Percentiles rank a stretch among this genome's conserved stretches.
Evolutionary conservation across 1,140 invertebrate genomes (phyloP).

Genomic region (Lepidurus packardi): DNA sequence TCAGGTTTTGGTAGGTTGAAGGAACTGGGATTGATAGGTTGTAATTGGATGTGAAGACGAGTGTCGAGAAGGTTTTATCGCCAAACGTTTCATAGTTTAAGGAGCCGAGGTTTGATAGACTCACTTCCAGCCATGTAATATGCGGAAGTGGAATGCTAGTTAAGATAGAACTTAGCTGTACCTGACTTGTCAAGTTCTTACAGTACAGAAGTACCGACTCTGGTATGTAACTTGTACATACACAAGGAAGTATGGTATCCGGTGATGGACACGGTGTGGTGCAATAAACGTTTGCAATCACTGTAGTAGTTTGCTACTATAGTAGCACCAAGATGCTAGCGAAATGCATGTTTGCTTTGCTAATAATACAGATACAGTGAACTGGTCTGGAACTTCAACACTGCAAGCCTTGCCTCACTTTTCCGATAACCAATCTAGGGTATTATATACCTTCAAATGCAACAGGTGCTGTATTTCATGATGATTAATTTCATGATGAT

Average conservation of each 20-base stretch:
- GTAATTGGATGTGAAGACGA: not conserved
- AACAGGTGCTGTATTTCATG: no score
- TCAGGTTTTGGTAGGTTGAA: not conserved
- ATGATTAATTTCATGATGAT: no score
- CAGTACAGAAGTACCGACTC: not conserved
- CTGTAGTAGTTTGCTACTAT: no score
- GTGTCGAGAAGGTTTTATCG: not conserved
- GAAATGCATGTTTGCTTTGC: no score
- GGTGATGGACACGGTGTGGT: not conserved
- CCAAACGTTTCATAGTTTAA: not conserved
- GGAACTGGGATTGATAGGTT: not conserved
- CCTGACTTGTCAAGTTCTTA: not conserved
- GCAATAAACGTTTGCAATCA: not conserved
- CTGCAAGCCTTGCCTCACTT: no score
- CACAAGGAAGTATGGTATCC: not conserved
- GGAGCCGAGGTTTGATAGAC: not conserved
- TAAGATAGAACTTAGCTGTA: not conserved
- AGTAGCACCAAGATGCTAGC: not conserved
- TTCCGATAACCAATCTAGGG: no score
- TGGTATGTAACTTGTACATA: not conserved
- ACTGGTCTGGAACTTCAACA: no score
- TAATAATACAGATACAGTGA: no score
- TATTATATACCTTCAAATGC: no score
- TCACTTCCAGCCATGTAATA: not conserved
- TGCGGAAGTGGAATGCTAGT: not conserved